Evolutionary conservation across 2,888 invertebrate species (phyloP), one percentile per base, ranked within the genome.

Genomic region (Diachrysia chrysitis): DNA sequence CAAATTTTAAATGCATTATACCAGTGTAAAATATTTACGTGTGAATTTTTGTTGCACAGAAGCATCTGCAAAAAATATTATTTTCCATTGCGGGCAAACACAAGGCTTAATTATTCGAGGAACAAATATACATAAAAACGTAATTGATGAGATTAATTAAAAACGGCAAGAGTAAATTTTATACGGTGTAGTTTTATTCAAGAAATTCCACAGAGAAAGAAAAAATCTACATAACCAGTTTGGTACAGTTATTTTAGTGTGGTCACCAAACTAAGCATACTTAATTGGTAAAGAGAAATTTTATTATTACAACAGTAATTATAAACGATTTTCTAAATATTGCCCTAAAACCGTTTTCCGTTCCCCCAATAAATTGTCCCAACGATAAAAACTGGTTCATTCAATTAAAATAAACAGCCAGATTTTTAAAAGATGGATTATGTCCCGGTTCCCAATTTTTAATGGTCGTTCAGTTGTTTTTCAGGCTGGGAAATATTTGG

Each of bases 371-470:
- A 76, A 65, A 72, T 65, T 9, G 51, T 29, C 21, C 42, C 53
- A 66, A 61, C 71, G 59, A 69, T 71, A 75, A 77, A 74, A 57
- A 51, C 63, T 17, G 58, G 68, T 32, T 56, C 62, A 56, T 48
- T 64, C 69, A 78, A 62, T 78, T 63, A 71, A 63, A 77, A 78
- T 71, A 75, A 63, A 64, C 75, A 71, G 53, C 37, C 19, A 58
- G 21, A 25, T 59, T 65, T 46, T 42, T 9, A 55, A 59, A 59
- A 54, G 53, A 23, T 10, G 37, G 21, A 42, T 42, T 65, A 29
- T n/a, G n/a, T 17, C 19, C 1, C 10, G 19, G 10, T 9, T 51
- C 48, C 21, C 48, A 42, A 58, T n/a, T 65, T 64, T 71, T 46
- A 71, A 71, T 70, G 35, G 17, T 0, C 0, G 12, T 51, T 51